Base-by-base conservation (phyloP, 2,797 vertebrate species). In the Adelosebastes latens region DNA sequence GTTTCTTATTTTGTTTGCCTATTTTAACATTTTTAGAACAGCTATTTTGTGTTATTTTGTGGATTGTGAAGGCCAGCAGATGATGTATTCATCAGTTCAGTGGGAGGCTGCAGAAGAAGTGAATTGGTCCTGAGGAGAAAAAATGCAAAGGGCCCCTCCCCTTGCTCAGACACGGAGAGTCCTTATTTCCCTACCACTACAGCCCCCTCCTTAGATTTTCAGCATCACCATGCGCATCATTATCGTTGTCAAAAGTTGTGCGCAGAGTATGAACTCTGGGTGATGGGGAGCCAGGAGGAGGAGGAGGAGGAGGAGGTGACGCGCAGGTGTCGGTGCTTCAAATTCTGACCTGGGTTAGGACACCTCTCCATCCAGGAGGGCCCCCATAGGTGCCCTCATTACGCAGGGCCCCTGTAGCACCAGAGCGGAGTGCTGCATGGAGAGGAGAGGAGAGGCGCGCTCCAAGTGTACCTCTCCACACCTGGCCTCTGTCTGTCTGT, bases 311-410 rank as follows among this genome's bases (percentile, higher is more conserved):
- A 53, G 62, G 34, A 81, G 85, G 78, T 75, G 81, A 83, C 86
- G 72, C 82, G 87, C 87, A 92, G 92, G 92, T 92, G 89, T 84
- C 69, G 75, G 87, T 62, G 88, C 84, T 79, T 88, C 84, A 88
- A 88, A 53, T 90, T 89, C 84, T 93, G 90, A 89, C 90, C 88
- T 83, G 94, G 62, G 93, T 95, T 92, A 93, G 93, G 90, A 86
- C 87, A 91, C 91, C 91, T 94, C 88, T 94, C 92, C 92, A 93
- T 92, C 93, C 92, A 92, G 93, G 94, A 93, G 92, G 93, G 60
- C 60, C 93, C 93, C 94, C 92, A 88, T 92, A 91, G 94, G 94
- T 92, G 85, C 92, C 87, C 94, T 96, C 95, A 96, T 96, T 96
- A 96, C 89, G 87, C 85, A 62, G 90, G 53, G 85, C 90, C 92